A percentile compares a stretch with the other conserved stretches of the same genome.
Conservation (phyloP, 2,888 invertebrate species). For the Cylindroiulus punctatus region DNA sequence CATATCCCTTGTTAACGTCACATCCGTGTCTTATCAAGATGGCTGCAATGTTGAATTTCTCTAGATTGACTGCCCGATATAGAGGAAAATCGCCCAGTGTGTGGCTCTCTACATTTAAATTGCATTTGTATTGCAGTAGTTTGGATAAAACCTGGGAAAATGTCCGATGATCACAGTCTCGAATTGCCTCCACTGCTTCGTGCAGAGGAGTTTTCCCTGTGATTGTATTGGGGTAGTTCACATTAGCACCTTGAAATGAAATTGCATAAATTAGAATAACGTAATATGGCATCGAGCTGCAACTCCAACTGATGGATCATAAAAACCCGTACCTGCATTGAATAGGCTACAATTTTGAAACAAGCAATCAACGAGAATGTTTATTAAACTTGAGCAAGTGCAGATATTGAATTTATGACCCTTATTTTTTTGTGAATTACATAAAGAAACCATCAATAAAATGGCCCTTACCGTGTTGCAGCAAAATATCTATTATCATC, state of each 20-base stretch:
- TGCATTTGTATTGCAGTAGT: slow-evolving; percentile 68
- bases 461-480: slow-evolving; percentile 69
- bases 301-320: too few species aligned
- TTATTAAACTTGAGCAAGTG: too few species aligned
- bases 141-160: slow-evolving; percentile 71
- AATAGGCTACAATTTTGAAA: too few species aligned
- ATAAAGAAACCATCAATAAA: not conserved
- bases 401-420: too few species aligned
- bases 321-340: too few species aligned
- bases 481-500: slow-evolving; percentile 69
- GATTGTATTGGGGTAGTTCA: slow-evolving; percentile 70
- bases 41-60: slow-evolving; percentile 70
- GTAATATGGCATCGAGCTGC: too few species aligned
- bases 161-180: slow-evolving; percentile 66
- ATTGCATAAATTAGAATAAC: not conserved
- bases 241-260: slow-evolving; percentile 69
- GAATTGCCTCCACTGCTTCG: slow-evolving; percentile 72
- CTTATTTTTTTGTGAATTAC: too few species aligned
- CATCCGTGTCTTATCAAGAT: slow-evolving; percentile 73
- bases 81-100: slow-evolving; percentile 69
- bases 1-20: slow-evolving; percentile 73
- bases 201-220: slow-evolving; percentile 73
- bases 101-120: slow-evolving; percentile 67
- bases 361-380: too few species aligned
- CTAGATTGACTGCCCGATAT: slow-evolving; percentile 69